These are phyloP conservation scores for Clanis bilineata DNA, from an alignment of 2,888 invertebrate species.

Conservation along the genomic window DNA sequence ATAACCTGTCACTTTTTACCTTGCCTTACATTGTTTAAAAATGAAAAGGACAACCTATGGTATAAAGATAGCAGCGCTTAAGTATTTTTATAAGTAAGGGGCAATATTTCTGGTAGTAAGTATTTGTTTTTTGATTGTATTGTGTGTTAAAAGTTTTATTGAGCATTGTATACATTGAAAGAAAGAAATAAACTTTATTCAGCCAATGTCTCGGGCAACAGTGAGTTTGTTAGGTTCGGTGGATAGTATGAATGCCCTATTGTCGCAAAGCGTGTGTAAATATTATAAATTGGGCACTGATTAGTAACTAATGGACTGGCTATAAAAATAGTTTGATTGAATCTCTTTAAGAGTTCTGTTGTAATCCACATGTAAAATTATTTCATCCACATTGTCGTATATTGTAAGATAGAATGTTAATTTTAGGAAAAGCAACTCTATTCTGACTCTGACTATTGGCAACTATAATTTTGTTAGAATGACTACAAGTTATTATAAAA, in stretches of 20 bases:
- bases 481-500: background rate
- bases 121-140: conserved; percentile 16
- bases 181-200: too few relatives aligned
- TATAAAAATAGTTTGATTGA: conserved; percentile 51
- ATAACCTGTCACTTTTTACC: too few relatives aligned
- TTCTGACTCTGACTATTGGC: background rate
- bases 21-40: too few relatives aligned
- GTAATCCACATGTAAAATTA: conserved; percentile 18
- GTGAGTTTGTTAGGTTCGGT: conserved; percentile 25
- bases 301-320: conserved; percentile 71
- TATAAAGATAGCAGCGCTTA: too few relatives aligned
- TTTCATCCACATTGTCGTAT: background rate
- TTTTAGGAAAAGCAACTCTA: background rate
- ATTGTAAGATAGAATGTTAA: background rate
- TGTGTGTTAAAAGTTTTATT: conserved; percentile 24
- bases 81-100: too few relatives aligned
- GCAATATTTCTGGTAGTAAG: background rate
- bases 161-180: conserved; percentile 7
- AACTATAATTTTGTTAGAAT: background rate
- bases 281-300: conserved; percentile 54
- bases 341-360: conserved; percentile 70
- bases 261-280: conserved; percentile 71
- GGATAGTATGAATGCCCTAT: conserved; percentile 36
- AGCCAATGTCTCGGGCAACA: too few relatives aligned
- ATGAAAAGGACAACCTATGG: too few relatives aligned